These are phyloP conservation scores for Cyclopterus lumpus DNA, from an alignment of 2,797 vertebrate genomes.

Conservation along the genomic window DNA sequence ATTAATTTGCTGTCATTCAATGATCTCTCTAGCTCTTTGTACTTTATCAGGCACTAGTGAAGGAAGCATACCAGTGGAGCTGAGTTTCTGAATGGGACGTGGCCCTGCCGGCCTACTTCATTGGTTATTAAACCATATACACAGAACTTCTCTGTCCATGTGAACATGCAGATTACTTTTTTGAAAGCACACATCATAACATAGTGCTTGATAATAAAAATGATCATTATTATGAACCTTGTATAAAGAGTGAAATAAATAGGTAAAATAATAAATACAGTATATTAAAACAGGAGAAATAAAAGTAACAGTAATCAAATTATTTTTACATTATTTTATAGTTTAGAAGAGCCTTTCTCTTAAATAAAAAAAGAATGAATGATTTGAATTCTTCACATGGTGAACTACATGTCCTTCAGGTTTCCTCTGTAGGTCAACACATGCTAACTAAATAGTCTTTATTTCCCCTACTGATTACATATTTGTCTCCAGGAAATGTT, in stretches of 20 bases:
- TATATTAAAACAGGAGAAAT: too few relatives aligned
- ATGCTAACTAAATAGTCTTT: neutral
- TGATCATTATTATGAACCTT: neutral
- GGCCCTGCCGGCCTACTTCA: neutral
- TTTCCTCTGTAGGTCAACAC: too few relatives aligned
- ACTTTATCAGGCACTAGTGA: neutral
- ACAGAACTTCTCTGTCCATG: neutral
- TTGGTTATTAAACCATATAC: slow-evolving; percentile 21
- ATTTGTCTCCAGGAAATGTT: neutral
- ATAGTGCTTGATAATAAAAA: neutral
- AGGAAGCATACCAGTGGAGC: neutral
- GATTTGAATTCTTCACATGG: too few relatives aligned
- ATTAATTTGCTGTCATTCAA: fast-evolving
- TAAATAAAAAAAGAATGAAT: too few relatives aligned
- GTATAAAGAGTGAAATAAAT: neutral
- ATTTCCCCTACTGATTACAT: neutral
- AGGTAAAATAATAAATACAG: neutral
- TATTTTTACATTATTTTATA: too few relatives aligned
- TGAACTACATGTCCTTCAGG: too few relatives aligned
- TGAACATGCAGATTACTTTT: neutral
- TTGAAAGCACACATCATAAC: neutral
- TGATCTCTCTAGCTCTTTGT: fast-evolving
- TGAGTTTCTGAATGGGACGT: neutral
- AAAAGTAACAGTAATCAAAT: too few relatives aligned
- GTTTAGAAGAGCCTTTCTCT: too few relatives aligned